These are phyloP conservation scores for Fragum fragum DNA, from an alignment of 2,888 invertebrate genomes.

Conservation along the genomic window DNA sequence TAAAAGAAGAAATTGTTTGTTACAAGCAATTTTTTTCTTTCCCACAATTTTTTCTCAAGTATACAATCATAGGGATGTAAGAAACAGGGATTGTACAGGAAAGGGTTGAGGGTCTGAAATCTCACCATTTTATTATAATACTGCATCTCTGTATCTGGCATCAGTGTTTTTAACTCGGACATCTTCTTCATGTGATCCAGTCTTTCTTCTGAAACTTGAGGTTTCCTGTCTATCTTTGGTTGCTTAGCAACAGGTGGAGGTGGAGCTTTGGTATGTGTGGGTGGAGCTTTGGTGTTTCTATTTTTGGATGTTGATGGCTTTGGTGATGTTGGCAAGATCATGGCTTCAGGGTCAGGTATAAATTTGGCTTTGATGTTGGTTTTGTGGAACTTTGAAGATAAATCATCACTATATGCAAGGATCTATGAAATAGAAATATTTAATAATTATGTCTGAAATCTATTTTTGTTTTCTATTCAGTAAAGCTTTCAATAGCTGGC, in stretches of 20 bases:
- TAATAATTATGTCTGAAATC: too few species aligned
- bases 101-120: too few species aligned
- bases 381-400: conserved; percentile 23
- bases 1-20: too few species aligned
- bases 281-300: conserved; percentile 25
- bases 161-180: conserved; percentile 75
- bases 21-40: too few species aligned
- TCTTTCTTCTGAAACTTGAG: conserved; percentile 74
- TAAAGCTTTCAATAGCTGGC: too few species aligned
- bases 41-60: too few species aligned
- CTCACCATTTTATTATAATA: conserved; percentile 76
- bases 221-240: conserved; percentile 25
- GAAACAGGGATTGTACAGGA: too few species aligned
- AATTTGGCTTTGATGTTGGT: conserved; percentile 48
- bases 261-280: conserved; percentile 25
- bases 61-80: too few species aligned
- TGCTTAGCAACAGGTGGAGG: conserved; percentile 25
- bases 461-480: too few species aligned
- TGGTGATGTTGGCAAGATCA: conserved; percentile 7
- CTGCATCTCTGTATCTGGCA: conserved; percentile 72
- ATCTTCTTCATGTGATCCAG: conserved; percentile 78
- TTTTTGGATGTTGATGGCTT: conserved; percentile 6
- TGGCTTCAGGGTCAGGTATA: conserved; percentile 36
- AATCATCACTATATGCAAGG: conserved; percentile 49
- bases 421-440: conserved; percentile 40